Evolutionary conservation across 2,888 invertebrate species (phyloP).

Genomic region (Pseudococcus jackbeardsleyi): DNA sequence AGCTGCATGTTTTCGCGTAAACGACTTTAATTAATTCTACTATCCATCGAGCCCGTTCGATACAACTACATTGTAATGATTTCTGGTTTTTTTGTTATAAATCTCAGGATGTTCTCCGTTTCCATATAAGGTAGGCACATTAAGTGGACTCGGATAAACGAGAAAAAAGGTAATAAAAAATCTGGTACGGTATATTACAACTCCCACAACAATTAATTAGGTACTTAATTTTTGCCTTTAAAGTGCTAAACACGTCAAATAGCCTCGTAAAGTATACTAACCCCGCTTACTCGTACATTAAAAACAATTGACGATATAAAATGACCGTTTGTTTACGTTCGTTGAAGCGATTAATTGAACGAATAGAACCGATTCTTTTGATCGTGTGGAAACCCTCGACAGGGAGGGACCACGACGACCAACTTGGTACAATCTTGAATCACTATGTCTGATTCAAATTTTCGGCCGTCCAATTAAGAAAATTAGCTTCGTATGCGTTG

Average conservation of each 20-base stretch:
- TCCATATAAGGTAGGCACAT: conserved; percentile 30
- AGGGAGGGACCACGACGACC: background rate
- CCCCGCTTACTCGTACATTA: conserved; percentile 37
- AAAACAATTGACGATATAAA: conserved; percentile 32
- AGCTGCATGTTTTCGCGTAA: conserved; percentile 20
- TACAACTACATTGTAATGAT: conserved; percentile 32
- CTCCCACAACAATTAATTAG: conserved; percentile 52
- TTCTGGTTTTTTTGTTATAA: conserved; percentile 49
- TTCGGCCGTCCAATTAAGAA: conserved; percentile 4
- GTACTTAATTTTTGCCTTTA: conserved; percentile 41
- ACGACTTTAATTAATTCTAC: conserved; percentile 45
- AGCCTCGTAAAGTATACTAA: conserved; percentile 43
- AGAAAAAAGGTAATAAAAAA: conserved; percentile 44
- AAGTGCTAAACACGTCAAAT: conserved; percentile 41
- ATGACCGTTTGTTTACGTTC: conserved; percentile 39
- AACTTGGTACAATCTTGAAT: conserved; percentile 1
- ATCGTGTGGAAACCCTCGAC: too few relatives aligned
- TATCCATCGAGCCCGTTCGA: conserved; percentile 35
- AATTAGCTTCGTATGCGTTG: background rate
- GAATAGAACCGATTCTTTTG: conserved; percentile 37
- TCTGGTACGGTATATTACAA: conserved; percentile 26
- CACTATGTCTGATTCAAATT: background rate
- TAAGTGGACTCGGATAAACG: conserved; percentile 16
- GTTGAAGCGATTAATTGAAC: conserved; percentile 42
- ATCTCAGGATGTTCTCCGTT: conserved; percentile 30